These are phyloP conservation scores for Ascaphus truei DNA, from an alignment of 2,113 vertebrate genomes.

Conservation along the genomic window DNA sequence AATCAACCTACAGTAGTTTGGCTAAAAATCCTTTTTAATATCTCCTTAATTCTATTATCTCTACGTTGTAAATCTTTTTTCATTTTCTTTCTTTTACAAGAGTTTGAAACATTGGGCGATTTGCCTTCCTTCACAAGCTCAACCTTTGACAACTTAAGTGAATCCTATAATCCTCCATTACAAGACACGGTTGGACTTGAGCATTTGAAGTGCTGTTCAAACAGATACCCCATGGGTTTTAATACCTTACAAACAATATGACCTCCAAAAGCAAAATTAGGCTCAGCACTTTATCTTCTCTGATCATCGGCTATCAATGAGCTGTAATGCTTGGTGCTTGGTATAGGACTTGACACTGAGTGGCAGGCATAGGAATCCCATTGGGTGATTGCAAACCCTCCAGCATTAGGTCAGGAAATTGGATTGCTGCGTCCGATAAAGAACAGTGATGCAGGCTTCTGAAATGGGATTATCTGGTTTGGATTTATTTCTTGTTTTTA, in stretches of 20 bases:
- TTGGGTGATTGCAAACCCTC: conserved; percentile 42
- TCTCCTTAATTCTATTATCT: neutral
- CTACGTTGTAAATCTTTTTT: neutral
- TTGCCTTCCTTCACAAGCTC: neutral
- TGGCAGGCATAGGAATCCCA: conserved; percentile 52
- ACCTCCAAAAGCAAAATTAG: conserved; percentile 42
- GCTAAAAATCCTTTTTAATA: neutral
- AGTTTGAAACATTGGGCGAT: neutral
- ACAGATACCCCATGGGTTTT: conserved; percentile 29
- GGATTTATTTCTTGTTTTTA: conserved; percentile 13
- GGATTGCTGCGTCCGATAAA: conserved; percentile 20
- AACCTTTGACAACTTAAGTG: conserved; percentile 38
- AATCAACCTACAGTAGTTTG: no score
- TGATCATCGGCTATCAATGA: conserved; percentile 38
- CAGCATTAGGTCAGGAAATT: conserved; percentile 24
- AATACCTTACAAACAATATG: conserved; percentile 35
- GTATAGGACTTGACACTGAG: conserved; percentile 52
- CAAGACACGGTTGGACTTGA: conserved; percentile 35
- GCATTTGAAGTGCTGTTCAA: conserved; percentile 36
- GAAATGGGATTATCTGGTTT: conserved; percentile 15
- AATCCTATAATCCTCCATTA: conserved; percentile 46
- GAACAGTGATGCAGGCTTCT: neutral
- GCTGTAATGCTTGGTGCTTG: conserved; percentile 28
- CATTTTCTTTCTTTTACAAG: neutral
- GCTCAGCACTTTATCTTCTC: neutral